Conservation (phyloP, 1,140 invertebrate species). For the Gonioctena quinquepunctata region DNA sequence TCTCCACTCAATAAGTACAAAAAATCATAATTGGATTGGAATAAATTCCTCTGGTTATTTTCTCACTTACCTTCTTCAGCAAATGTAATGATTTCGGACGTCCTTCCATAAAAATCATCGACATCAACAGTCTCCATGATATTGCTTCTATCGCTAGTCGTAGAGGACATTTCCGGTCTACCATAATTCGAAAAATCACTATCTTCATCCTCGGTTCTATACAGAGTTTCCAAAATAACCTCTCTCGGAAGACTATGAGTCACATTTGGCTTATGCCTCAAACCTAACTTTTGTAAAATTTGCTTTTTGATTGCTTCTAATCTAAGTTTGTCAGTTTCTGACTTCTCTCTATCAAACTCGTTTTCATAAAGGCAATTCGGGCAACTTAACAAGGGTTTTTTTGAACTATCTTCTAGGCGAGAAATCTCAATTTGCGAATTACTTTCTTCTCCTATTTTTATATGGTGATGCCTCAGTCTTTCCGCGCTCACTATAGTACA, state of each 20-base stretch:
- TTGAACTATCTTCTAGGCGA: constrained; percentile 36
- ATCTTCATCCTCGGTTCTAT: constrained; percentile 62
- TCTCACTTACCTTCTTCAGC: constrained; percentile 73
- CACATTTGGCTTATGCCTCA: constrained; percentile 71
- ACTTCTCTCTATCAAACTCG: constrained; percentile 38
- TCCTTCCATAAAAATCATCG: constrained; percentile 77
- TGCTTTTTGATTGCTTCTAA: constrained; percentile 78
- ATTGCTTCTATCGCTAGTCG: constrained; percentile 43
- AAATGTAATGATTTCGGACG: constrained; percentile 81
- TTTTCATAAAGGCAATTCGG: constrained; percentile 52
- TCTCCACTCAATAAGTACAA: too few species aligned
- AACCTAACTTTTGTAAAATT: constrained; percentile 74
- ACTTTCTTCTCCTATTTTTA: constrained; percentile 8
- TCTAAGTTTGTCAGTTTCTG: constrained; percentile 63
- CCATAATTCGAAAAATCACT: constrained; percentile 42
- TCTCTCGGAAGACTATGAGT: constrained; percentile 68
- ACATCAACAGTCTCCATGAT: constrained; percentile 50
- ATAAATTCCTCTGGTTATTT: too few species aligned
- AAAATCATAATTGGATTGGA: too few species aligned
- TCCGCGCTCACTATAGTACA: constrained; percentile 30
- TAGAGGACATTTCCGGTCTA: constrained; percentile 42
- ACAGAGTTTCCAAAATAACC: constrained; percentile 70
- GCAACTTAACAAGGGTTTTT: constrained; percentile 37
- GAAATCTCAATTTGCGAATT: constrained; percentile 35
- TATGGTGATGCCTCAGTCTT: constrained; percentile 39